Percentiles rank a stretch among this genome's conserved stretches.
These are phyloP conservation scores for Rhineura floridana DNA, from an alignment of 2,113 vertebrate genomes.

Conservation along the genomic window DNA sequence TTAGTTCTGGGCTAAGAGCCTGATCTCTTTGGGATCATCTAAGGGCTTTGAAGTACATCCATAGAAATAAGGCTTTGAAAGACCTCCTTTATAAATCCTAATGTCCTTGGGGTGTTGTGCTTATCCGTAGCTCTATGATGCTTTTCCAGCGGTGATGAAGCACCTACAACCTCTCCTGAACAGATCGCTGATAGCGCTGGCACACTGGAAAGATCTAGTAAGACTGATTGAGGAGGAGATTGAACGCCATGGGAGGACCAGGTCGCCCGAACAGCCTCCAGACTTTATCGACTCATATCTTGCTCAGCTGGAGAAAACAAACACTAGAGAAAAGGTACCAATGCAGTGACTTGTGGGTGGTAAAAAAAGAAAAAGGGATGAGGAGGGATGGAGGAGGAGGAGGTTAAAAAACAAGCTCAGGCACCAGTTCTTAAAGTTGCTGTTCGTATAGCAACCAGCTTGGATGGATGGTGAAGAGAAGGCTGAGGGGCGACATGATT, in stretches of 20 bases:
- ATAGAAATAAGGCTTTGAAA: neutral
- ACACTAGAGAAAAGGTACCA: neutral
- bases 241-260: constrained; percentile 36
- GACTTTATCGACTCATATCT: constrained; percentile 53
- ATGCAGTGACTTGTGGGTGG: too few relatives aligned
- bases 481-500: too few relatives aligned
- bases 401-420: too few relatives aligned
- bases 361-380: too few relatives aligned
- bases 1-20: too few relatives aligned
- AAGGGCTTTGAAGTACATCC: constrained; percentile 1
- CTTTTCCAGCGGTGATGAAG: constrained; percentile 20
- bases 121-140: neutral
- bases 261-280: neutral
- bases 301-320: constrained; percentile 51
- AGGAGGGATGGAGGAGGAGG: too few relatives aligned
- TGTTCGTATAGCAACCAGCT: too few relatives aligned
- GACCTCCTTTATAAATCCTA: neutral
- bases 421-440: too few relatives aligned
- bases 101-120: neutral
- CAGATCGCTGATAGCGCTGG: constrained; percentile 19
- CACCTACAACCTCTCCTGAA: neutral
- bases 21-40: neutral
- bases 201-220: constrained; percentile 6
- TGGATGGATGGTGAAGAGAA: too few relatives aligned
- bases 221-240: constrained; percentile 26